phyloP scores from a whole-genome alignment of 2,888 invertebrate genomes.

The Uloborus plumipes region DNA sequence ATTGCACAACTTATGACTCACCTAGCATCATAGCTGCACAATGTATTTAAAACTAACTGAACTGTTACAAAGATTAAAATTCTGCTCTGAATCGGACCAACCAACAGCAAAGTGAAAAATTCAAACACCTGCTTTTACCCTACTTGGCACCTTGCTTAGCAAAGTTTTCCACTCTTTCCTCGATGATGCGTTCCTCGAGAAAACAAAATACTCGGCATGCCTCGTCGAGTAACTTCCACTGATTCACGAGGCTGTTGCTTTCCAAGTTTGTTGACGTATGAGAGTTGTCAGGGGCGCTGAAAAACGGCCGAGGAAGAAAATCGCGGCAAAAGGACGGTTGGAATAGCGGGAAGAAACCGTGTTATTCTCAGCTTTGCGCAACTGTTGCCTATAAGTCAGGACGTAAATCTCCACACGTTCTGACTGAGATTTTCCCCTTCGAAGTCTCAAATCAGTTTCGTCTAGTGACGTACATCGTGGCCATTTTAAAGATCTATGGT shows the following conservation, averaged over 20 bases:
- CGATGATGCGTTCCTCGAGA: slow-evolving; percentile 25
- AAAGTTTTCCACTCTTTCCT: slow-evolving; percentile 10
- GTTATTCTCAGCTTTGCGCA: slow-evolving; percentile 38
- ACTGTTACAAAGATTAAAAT: too few species aligned
- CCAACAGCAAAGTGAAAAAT: slow-evolving; percentile 2
- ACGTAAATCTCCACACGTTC: slow-evolving; percentile 11
- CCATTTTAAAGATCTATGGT: background rate
- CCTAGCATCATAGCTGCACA: too few species aligned
- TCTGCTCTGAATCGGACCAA: background rate
- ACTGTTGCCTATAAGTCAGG: slow-evolving; percentile 51
- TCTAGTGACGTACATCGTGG: background rate
- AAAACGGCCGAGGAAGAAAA: slow-evolving; percentile 32
- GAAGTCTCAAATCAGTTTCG: background rate
- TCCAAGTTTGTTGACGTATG: slow-evolving; percentile 31
- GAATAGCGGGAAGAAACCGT: background rate
- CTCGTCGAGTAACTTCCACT: slow-evolving; percentile 3
- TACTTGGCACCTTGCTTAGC: slow-evolving; percentile 45
- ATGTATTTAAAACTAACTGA: too few species aligned
- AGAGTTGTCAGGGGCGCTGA: slow-evolving; percentile 34
- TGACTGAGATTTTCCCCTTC: background rate
- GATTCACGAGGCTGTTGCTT: slow-evolving; percentile 26
- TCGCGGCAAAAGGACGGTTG: slow-evolving; percentile 6
- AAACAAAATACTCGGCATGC: slow-evolving; percentile 34
- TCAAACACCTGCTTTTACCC: slow-evolving; percentile 35
- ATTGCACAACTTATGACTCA: too few species aligned